Evolutionary conservation across 2,888 invertebrate species (phyloP).

Genomic region (Tenthredo notha): DNA sequence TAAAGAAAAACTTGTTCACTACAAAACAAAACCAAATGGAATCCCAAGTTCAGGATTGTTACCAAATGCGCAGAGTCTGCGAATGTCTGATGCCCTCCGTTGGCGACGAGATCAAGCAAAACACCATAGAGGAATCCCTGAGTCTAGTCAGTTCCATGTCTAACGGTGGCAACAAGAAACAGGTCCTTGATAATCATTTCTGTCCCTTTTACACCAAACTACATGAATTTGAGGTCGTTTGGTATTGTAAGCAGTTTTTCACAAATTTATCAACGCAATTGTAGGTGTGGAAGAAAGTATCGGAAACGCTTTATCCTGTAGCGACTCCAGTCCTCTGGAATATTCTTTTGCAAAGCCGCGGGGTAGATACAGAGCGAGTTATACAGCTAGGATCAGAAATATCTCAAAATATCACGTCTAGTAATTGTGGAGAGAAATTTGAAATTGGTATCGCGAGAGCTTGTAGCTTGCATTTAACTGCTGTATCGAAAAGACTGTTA

Average conservation of each 20-base stretch:
- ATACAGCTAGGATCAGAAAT: constrained; percentile 54
- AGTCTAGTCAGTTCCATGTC: constrained; percentile 66
- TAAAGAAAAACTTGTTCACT: constrained; percentile 66
- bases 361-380: constrained; percentile 66
- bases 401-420: constrained; percentile 36
- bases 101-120: constrained; percentile 65
- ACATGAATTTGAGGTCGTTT: background rate
- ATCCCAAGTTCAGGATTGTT: constrained; percentile 66
- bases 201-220: background rate
- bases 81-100: constrained; percentile 69
- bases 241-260: background rate
- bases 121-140: constrained; percentile 66
- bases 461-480: constrained; percentile 67
- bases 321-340: constrained; percentile 70
- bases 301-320: constrained; percentile 64
- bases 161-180: constrained; percentile 67
- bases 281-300: constrained; percentile 69
- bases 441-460: constrained; percentile 67
- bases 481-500: constrained; percentile 63
- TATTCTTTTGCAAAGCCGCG: constrained; percentile 66
- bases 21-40: constrained; percentile 66
- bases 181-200: constrained; percentile 62
- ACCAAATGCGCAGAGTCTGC: constrained; percentile 69
- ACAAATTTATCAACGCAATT: background rate
- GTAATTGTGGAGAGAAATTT: constrained; percentile 56